Evolutionary conservation across 2,888 invertebrate species (phyloP).

Genomic region (Euzophera pinguis): DNA sequence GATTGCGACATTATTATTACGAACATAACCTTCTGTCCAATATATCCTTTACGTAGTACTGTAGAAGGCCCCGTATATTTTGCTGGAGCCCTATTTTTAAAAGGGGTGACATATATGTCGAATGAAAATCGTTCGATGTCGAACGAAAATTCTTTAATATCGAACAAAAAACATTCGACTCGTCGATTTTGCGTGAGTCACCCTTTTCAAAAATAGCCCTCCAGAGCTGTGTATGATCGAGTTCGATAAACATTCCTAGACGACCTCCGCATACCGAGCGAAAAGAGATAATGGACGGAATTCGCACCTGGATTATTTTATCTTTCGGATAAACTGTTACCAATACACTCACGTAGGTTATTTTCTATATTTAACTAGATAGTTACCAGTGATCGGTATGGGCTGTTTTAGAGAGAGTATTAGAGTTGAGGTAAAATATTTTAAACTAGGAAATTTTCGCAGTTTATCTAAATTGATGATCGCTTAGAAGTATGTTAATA

Average conservation of each 20-base stretch:
- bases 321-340: neutral
- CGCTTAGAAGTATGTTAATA: no score
- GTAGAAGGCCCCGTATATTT: conserved; percentile 4
- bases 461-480: no score
- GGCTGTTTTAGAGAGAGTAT: neutral
- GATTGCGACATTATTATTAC: neutral
- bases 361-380: conserved; percentile 14
- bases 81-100: no score
- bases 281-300: conserved; percentile 6
- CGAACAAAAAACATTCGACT: no score
- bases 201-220: no score
- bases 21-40: conserved; percentile 1
- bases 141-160: no score
- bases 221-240: conserved; percentile 7
- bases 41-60: conserved; percentile 1
- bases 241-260: conserved; percentile 1
- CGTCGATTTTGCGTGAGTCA: no score
- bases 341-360: neutral
- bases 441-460: no score
- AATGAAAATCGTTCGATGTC: no score
- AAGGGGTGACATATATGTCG: no score
- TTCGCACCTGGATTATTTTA: neutral
- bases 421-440: neutral
- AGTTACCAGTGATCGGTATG: neutral
- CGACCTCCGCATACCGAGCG: conserved; percentile 1